phyloP scores from a whole-genome alignment of 92 coral and sea anemone genomes.

The Epizoanthus fatuus region DNA sequence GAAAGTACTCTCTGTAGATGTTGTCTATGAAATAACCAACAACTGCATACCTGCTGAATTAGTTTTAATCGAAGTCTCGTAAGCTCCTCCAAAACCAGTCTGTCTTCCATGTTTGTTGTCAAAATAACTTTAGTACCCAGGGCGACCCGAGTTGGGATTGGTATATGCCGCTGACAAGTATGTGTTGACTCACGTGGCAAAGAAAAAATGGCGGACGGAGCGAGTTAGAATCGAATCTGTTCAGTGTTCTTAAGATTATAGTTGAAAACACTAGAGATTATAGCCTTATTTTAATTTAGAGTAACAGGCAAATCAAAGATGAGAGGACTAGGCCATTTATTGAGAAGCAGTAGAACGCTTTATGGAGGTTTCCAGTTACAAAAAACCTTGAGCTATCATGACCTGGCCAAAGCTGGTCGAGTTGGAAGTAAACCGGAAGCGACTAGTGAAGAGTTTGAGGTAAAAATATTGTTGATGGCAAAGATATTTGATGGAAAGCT shows the following conservation, averaged over 20 bases:
- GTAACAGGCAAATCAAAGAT: conserved; percentile 7
- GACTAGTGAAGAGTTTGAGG: conserved; percentile 83
- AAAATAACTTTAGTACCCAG: background rate
- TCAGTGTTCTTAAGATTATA: background rate
- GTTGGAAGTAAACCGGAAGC: conserved; percentile 80
- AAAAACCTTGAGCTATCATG: conserved; percentile 66
- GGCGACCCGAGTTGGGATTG: background rate
- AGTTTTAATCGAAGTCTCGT: conserved; percentile 78
- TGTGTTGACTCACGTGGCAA: conserved; percentile 10
- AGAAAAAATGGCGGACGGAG: conserved; percentile 19
- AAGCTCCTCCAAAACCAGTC: conserved; percentile 66
- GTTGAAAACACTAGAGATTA: background rate
- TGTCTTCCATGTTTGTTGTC: conserved; percentile 66
- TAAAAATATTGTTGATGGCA: conserved; percentile 1
- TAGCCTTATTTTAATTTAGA: background rate
- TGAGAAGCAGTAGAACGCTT: conserved; percentile 43
- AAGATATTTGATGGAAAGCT: background rate
- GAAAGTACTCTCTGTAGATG: background rate
- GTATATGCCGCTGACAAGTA: conserved; percentile 16
- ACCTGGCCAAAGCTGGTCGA: conserved; percentile 82
- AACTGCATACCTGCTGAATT: conserved; percentile 64
- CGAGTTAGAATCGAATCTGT: background rate
- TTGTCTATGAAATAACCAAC: background rate
- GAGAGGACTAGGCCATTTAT: conserved; percentile 44
- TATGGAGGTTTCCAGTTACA: conserved; percentile 53